phyloP scores from a whole-genome alignment of 1,140 invertebrate species.

The Danaus melanippus region DNA sequence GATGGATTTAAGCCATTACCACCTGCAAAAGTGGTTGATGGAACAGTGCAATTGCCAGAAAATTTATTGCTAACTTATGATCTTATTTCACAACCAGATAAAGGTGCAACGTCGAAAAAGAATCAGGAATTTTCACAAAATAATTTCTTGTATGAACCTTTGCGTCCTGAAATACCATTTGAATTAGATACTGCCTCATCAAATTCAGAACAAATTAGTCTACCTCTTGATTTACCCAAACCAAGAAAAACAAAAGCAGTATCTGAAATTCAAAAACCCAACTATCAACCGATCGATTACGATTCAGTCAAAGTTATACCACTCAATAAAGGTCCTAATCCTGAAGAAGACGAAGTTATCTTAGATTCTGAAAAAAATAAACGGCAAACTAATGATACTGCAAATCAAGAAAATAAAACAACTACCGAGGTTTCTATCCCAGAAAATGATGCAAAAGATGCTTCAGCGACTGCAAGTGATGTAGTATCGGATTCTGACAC shows the following conservation, averaged over 20 bases:
- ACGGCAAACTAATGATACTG: conserved; percentile 54
- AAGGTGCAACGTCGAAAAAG: conserved; percentile 24
- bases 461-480: conserved; percentile 28
- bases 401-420: conserved; percentile 8
- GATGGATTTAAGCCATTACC: conserved; percentile 62
- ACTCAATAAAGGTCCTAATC: conserved; percentile 46
- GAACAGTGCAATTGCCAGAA: conserved; percentile 54
- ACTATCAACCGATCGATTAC: conserved; percentile 57
- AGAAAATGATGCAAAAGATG: conserved; percentile 22
- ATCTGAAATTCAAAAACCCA: conserved; percentile 21
- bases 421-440: conserved; percentile 20
- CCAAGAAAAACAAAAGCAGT: conserved; percentile 43
- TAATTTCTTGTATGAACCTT: conserved; percentile 52
- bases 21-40: conserved; percentile 53
- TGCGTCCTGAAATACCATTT: conserved; percentile 47
- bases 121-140: conserved; percentile 27
- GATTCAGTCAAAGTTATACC: conserved; percentile 64
- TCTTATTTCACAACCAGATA: conserved; percentile 44
- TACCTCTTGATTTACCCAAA: conserved; percentile 54
- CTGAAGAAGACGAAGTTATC: conserved; percentile 41
- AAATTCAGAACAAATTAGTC: conserved; percentile 38
- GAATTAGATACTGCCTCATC: conserved; percentile 58
- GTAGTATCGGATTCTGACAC: conserved; percentile 40
- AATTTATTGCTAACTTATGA: conserved; percentile 60
- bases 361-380: conserved; percentile 60